A percentile compares a stretch with the other conserved stretches of the same genome.
Evolutionary conservation across 2,888 invertebrate genomes (phyloP).

Genomic region (Lymantria dispar): DNA sequence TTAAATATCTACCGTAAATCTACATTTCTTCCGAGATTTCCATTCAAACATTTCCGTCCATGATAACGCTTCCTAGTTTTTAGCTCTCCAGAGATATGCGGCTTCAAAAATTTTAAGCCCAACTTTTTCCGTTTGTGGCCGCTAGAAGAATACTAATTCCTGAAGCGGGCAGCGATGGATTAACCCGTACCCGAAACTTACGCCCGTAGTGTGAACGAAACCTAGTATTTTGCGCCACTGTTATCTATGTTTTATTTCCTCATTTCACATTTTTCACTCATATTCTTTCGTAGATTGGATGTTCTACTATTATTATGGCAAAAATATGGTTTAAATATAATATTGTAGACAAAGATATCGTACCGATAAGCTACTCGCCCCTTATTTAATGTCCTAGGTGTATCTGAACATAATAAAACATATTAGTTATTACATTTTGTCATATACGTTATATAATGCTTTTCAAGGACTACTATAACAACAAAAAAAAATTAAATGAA

Average conservation of each 20-base stretch:
- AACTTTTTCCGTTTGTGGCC: slow-evolving; percentile 42
- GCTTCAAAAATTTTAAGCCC: slow-evolving; percentile 43
- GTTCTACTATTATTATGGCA: no score
- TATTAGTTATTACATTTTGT: no score
- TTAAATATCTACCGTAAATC: not conserved
- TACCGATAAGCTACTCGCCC: no score
- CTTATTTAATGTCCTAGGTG: no score
- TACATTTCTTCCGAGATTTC: not conserved
- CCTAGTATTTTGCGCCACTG: slow-evolving; percentile 24
- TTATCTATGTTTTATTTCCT: slow-evolving; percentile 19
- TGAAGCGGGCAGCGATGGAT: slow-evolving; percentile 35
- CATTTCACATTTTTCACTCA: slow-evolving; percentile 6
- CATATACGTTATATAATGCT: no score
- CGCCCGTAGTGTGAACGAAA: slow-evolving; percentile 30
- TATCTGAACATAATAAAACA: no score
- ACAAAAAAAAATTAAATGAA: no score
- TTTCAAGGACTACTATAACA: no score
- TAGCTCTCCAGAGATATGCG: slow-evolving; percentile 31
- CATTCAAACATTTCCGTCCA: slow-evolving; percentile 6
- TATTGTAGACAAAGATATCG: no score
- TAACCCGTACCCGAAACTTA: slow-evolving; percentile 40
- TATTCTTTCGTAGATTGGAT: no score
- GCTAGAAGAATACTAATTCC: slow-evolving; percentile 54
- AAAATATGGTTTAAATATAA: no score
- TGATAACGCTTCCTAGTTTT: slow-evolving; percentile 20